Conservation (phyloP, 64 coral and sea anemone species). For the Montipora efflorescens region DNA sequence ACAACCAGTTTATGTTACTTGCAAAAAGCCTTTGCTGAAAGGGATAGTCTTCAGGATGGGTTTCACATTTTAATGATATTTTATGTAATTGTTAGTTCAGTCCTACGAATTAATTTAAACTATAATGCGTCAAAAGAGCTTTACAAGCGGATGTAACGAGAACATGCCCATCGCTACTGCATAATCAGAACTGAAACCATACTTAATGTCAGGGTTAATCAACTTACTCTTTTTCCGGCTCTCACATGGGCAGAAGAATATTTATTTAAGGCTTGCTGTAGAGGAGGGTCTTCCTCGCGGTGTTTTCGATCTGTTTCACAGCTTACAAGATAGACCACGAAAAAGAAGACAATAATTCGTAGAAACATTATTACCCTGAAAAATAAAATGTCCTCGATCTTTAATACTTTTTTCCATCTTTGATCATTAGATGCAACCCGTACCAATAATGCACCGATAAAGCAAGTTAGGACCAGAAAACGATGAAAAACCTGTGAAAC, state of each 20-base stretch:
- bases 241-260: slow-evolving; percentile 36
- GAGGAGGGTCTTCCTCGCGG: not conserved
- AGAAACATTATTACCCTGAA: slow-evolving; percentile 31
- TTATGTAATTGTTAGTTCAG: too few species aligned
- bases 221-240: slow-evolving; percentile 23
- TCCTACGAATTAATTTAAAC: too few species aligned
- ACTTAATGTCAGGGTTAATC: not conserved
- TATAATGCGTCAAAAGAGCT: too few species aligned
- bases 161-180: too few species aligned
- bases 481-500: too few species aligned
- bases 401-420: not conserved
- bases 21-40: too few species aligned
- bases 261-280: slow-evolving; percentile 1
- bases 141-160: too few species aligned
- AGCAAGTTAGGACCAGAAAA: too few species aligned
- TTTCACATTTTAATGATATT: too few species aligned
- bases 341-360: slow-evolving; percentile 7
- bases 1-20: too few species aligned
- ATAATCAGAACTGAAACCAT: too few species aligned
- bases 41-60: too few species aligned
- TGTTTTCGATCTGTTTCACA: slow-evolving; percentile 8
- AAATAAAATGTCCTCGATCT: not conserved
- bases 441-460: not conserved
- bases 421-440: not conserved
- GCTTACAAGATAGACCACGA: not conserved